Evolutionary conservation across 2,888 invertebrate genomes (phyloP), one percentile per base, ranked within the genome.

Genomic region (Habroteleia sp.): DNA sequence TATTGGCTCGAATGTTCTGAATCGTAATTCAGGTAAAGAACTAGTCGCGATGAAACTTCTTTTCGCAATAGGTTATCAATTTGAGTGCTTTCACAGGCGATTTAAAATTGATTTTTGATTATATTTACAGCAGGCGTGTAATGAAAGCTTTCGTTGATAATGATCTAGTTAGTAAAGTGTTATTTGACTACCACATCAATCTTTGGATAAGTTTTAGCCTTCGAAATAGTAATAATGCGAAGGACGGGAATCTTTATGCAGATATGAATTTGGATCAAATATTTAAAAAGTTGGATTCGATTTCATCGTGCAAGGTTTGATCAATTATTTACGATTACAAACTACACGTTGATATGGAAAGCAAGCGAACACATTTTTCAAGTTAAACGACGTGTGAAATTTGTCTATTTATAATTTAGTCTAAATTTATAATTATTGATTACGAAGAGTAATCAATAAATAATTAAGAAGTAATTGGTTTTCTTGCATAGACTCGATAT

Each of bases 61-160:
- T 48, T 17, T 11, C n/a, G 27, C 8, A 17, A 14, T 41, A 8
- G 25, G 33, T 44, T 65, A 65, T 65, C 52, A 52, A 33, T 65
- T 50, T 52, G 17, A 35, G 16, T 35, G 52, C 42, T 42, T 65
- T 65, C 5, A 23, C 44, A 33, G 35, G 16, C n/a, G 50, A 63
- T 52, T 63, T 52, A 17, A 50, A 37, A 65, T 65, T 46, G 65
- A 65, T 54, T 46, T 54, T 56, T 66, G 50, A 56, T 66, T 66
- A 46, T 44, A 46, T 39, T 23, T 50, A 17, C 13, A 25, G 6
- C 31, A 16, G 31, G 33, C 31, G 35, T 35, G 44, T 33, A 62
- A 52, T 65, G 39, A 65, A 42, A 65, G 35, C 52, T 54, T 37
- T 13, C 6, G 3, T 6, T 17, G 56, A 68, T 56, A 41, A 39